phyloP scores from a whole-genome alignment of 1,140 invertebrate species.

The Pseudomyrmex flavicornis region DNA sequence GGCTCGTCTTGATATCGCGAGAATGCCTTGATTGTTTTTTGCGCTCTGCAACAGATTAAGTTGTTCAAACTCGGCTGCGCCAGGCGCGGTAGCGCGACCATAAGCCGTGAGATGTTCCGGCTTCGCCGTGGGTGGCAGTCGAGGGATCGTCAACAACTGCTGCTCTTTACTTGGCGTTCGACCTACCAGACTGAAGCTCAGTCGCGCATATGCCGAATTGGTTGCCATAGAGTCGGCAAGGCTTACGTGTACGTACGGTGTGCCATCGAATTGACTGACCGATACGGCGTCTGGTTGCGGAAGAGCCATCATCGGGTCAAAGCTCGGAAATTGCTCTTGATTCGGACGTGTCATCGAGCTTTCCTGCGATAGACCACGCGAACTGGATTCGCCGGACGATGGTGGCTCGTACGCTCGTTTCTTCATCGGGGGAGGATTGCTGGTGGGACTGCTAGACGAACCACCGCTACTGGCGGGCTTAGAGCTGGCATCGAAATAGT shows the following conservation, averaged over 20 bases:
- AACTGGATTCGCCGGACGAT: constrained; percentile 36
- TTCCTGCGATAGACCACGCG: constrained; percentile 72
- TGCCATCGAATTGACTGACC: constrained; percentile 77
- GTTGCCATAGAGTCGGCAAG: constrained; percentile 76
- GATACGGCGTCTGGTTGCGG: constrained; percentile 74
- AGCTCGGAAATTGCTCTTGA: constrained; percentile 78
- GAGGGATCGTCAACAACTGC: constrained; percentile 78
- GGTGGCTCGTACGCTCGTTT: constrained; percentile 81
- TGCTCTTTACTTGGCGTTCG: constrained; percentile 78
- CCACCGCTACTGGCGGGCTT: constrained; percentile 66
- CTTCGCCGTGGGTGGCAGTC: constrained; percentile 75
- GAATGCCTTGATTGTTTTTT: constrained; percentile 74
- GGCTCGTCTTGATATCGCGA: constrained; percentile 73
- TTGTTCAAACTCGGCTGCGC: constrained; percentile 79
- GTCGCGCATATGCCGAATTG: constrained; percentile 79
- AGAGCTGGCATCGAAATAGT: constrained; percentile 80
- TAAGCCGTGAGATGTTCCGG: constrained; percentile 78
- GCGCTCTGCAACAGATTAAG: constrained; percentile 80
- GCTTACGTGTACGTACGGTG: constrained; percentile 72
- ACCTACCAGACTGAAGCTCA: constrained; percentile 80
- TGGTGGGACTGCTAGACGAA: constrained; percentile 27
- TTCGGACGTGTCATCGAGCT: constrained; percentile 41
- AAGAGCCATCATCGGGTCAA: constrained; percentile 80
- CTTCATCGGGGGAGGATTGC: constrained; percentile 79
- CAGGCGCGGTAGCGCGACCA: constrained; percentile 66